Base-by-base conservation (phyloP, 2,113 vertebrate genomes). In the Progne subis region DNA sequence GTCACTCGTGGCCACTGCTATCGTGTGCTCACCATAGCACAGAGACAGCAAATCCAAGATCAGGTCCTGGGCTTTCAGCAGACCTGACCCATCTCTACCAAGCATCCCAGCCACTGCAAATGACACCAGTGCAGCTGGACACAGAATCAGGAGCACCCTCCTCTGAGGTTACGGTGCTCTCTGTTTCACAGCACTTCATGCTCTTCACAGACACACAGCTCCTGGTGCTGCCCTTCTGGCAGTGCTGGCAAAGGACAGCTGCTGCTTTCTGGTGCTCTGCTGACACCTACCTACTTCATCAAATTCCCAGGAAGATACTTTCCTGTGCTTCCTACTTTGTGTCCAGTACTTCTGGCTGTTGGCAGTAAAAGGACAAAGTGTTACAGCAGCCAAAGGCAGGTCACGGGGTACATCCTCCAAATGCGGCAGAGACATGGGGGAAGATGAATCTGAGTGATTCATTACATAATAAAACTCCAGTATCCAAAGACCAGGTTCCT, bases 391-490 rank as follows among this genome's bases (percentile, higher is more conserved):
- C 69, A 28, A 65, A 60, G 72, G 21, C 60, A 41, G 18, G 4
- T 8, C 34, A 6, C 1, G 1, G 50, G 9, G 4, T 16, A 5
- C 7, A 0, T 39, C 82, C 41, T 32, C 41, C 59, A 47, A 5
- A 59, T 12, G 43, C 3, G 53, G 50, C 63, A 59, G 64, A 49
- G 46, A 57, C 53, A 23, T 5, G 1, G 1, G 20, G 6, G 19
- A 24, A 46, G 55, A 70, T 16, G 29, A 56, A 76, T 34, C 60
- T 37, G 23, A 72, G 75, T 53, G 39, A 50, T 46, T 59, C 37
- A 23, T 92, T 94, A 87, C 55, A 50, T 89, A 89, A 89, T 23
- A 60, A 53, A 84, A 64, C 44, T 78, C 70, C 64, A 39, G 17
- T 14, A 49, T 39, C 52, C 61, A 49, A 85, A 91, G 70, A 77